A percentile compares a stretch with the other conserved stretches of the same genome.
Conservation (phyloP, 1,140 invertebrate species). For the Drosophila pallidifrons region DNA sequence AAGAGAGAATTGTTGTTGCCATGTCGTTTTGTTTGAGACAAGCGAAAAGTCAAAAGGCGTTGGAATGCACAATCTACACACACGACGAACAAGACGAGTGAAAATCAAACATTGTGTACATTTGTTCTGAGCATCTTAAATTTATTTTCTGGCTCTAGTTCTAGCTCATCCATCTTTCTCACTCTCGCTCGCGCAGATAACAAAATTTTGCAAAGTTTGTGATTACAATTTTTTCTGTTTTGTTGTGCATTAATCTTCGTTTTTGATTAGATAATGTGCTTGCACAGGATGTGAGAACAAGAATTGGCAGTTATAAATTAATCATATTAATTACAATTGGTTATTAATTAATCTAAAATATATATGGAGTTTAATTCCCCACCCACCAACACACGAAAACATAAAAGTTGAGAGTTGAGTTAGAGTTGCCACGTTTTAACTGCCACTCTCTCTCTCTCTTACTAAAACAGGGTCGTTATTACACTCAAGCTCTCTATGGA, state of each 20-base stretch:
- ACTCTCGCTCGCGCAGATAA: conserved; percentile 5
- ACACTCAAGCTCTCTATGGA: conserved; percentile 19
- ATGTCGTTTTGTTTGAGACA: conserved; percentile 35
- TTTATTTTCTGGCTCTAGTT: conserved; percentile 15
- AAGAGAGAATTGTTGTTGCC: conserved; percentile 10
- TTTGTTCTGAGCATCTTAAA: conserved; percentile 28
- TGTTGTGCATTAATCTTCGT: conserved; percentile 30
- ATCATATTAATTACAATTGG: conserved; percentile 39
- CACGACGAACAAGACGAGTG: too few relatives aligned
- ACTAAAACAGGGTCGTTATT: conserved; percentile 34
- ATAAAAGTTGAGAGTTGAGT: conserved; percentile 2
- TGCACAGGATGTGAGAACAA: conserved; percentile 30
- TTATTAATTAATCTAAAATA: conserved; percentile 41
- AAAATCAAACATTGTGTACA: conserved; percentile 23
- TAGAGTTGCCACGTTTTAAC: conserved; percentile 39
- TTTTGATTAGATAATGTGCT: conserved; percentile 54
- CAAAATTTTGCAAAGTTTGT: conserved; percentile 22
- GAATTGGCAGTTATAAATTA: conserved; percentile 25
- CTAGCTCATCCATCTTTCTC: background rate
- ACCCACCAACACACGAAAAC: conserved; percentile 8
- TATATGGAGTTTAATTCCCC: background rate
- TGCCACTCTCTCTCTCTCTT: conserved; percentile 2
- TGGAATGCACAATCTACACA: conserved; percentile 43
- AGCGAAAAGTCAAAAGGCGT: conserved; percentile 51
- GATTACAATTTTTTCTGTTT: conserved; percentile 25